Base-by-base conservation (phyloP, 2,113 vertebrate species). In the Tragelaphus scriptus region DNA sequence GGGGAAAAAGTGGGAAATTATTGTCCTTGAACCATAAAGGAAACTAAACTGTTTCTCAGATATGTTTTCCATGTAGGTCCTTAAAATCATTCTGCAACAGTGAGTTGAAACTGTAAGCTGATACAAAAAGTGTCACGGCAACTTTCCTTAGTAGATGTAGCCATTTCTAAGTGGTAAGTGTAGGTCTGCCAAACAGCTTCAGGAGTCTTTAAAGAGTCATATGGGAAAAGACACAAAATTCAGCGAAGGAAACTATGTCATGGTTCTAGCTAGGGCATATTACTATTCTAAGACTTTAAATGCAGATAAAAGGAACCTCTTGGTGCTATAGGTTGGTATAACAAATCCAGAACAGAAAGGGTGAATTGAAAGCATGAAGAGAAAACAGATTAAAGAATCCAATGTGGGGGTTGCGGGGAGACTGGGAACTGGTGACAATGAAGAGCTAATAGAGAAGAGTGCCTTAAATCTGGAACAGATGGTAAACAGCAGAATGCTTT, bases 1-100 rank as follows among this genome's bases (percentile, higher is more conserved):
- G 30, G 58, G 55, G 49, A 77, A 88, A 19, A 61, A 11, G 58
- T 7, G 3, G 28, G 81, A 86, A 90, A 87, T 77, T 84, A 71
- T 15, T 88, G 15, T 55, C 16, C 16, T 96, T 85, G 40, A 15
- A 58, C 12, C 36, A 71, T 40, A 84, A 95, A 90, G n/a, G 47
- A 95, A 90, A 94, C 11, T 44, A 85, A 90, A 65, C 12, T 47
- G 14, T 63, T 26, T 90, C n/a, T 95, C 40, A 88, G 19, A 80
- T 80, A 49, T 32, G 36, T n/a, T 90, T 88, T 77, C 36, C 30
- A 44, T 51, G 19, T 49, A 58, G 25, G 32, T 85, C 77, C 68
- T 93, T 47, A 47, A 93, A 92, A 85, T 61, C 56, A 90, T 80
- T 71, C 92, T 80, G 65, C 47, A 97, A 96, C 65, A 94, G 7